Evolutionary conservation across 2,113 vertebrate genomes (phyloP).

Genomic region (Nibea coibor): DNA sequence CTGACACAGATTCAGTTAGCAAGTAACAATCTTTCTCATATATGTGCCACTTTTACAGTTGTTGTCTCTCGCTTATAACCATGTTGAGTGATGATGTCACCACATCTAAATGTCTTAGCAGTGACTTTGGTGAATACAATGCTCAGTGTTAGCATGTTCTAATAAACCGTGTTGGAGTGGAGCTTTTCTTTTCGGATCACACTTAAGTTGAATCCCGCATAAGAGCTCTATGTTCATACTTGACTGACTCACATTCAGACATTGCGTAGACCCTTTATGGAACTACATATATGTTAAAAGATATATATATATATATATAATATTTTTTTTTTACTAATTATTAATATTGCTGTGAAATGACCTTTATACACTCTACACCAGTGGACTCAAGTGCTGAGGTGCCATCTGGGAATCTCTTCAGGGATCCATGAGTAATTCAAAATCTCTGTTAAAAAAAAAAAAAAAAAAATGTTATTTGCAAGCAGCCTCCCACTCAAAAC

Average conservation of each 20-base stretch:
- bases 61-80: too few species aligned
- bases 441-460: slow-evolving; percentile 2
- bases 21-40: background rate
- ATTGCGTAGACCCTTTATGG: too few species aligned
- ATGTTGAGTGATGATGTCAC: background rate
- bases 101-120: too few species aligned
- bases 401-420: slow-evolving; percentile 70
- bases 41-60: background rate
- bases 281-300: too few species aligned
- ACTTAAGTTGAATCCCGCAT: background rate
- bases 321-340: too few species aligned
- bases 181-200: background rate
- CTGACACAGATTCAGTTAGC: background rate
- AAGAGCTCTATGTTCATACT: background rate
- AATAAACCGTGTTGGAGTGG: background rate
- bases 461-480: slow-evolving; percentile 30
- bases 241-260: too few species aligned
- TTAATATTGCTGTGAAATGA: slow-evolving; percentile 31
- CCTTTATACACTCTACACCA: slow-evolving; percentile 46
- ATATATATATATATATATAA: too few species aligned
- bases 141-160: background rate
- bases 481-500: background rate
- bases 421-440: slow-evolving; percentile 53
- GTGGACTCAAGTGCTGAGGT: slow-evolving; percentile 62
- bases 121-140: background rate